A percentile compares a stretch with the other conserved stretches of the same genome.
Evolutionary conservation across 2,888 invertebrate genomes (phyloP).

Genomic region (Troglohyphantes excavatus): DNA sequence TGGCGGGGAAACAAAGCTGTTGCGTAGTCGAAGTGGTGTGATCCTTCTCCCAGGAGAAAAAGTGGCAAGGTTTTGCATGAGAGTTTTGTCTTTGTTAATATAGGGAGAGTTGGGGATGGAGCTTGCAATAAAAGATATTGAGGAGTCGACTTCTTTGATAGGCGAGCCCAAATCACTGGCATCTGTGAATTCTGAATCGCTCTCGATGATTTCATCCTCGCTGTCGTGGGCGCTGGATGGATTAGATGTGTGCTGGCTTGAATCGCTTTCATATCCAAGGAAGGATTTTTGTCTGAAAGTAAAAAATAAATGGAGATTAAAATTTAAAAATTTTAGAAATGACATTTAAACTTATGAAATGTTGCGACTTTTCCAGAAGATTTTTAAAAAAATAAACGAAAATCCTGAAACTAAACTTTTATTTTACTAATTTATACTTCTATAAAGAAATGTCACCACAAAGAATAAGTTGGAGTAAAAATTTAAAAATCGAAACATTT

Average conservation of each 20-base stretch:
- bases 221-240: not conserved
- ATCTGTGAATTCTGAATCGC: not conserved
- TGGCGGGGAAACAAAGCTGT: constrained; percentile 3
- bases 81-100: not conserved
- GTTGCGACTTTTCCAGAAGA: too few relatives aligned
- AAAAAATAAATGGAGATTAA: not conserved
- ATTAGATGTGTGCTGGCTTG: constrained; percentile 3
- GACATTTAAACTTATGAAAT: too few relatives aligned
- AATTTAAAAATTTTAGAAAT: too few relatives aligned
- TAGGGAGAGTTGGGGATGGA: constrained; percentile 31
- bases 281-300: constrained; percentile 4
- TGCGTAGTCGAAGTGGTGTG: constrained; percentile 35
- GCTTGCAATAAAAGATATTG: constrained; percentile 16
- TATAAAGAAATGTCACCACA: too few relatives aligned
- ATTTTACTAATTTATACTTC: too few relatives aligned
- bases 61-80: not conserved
- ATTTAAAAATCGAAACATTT: too few relatives aligned
- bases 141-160: not conserved
- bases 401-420: too few relatives aligned
- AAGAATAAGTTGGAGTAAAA: too few relatives aligned
- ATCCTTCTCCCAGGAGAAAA: constrained; percentile 10
- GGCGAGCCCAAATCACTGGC: not conserved
- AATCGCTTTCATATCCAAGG: constrained; percentile 34
- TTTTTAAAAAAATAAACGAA: constrained; percentile 7
- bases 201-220: not conserved